Percentiles rank a stretch among this genome's conserved stretches.
Evolutionary conservation across 2,888 invertebrate species (phyloP).

Genomic region (Acholoe squamosa): DNA sequence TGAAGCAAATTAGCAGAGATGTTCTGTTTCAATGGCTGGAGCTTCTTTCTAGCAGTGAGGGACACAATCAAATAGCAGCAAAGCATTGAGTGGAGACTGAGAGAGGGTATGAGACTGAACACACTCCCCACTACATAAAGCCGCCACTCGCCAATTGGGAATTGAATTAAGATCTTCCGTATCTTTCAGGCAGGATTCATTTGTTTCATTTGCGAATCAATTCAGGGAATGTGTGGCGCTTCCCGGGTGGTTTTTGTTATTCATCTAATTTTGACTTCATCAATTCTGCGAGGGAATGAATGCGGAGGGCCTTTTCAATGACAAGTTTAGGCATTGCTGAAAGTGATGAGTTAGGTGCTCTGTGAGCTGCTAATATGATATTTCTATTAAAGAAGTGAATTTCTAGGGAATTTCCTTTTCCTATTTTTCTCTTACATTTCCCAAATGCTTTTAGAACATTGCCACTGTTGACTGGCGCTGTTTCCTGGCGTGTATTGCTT

Average conservation of each 20-base stretch:
- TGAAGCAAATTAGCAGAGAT: conserved; percentile 33
- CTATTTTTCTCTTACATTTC: background rate
- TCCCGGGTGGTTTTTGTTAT: background rate
- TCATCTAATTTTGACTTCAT: too few species aligned
- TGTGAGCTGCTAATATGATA: too few species aligned
- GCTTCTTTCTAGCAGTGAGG: background rate
- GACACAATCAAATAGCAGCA: background rate
- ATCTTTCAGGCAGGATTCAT: conserved; percentile 2
- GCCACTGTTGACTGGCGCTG: too few species aligned
- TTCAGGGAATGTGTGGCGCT: background rate
- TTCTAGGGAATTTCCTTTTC: background rate
- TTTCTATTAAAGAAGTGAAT: background rate
- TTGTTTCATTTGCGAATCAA: conserved; percentile 29
- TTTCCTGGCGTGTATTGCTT: too few species aligned
- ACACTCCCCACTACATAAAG: background rate
- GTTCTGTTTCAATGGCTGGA: background rate
- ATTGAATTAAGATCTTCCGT: background rate
- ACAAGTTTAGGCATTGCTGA: too few species aligned
- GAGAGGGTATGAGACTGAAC: background rate
- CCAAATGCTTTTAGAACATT: too few species aligned
- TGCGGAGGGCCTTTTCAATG: too few species aligned
- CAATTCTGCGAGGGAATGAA: too few species aligned
- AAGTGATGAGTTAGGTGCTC: too few species aligned
- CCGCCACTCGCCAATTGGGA: background rate
- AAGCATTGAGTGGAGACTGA: background rate